Conservation (phyloP, 2,888 invertebrate genomes). For the Torymus texanus region DNA sequence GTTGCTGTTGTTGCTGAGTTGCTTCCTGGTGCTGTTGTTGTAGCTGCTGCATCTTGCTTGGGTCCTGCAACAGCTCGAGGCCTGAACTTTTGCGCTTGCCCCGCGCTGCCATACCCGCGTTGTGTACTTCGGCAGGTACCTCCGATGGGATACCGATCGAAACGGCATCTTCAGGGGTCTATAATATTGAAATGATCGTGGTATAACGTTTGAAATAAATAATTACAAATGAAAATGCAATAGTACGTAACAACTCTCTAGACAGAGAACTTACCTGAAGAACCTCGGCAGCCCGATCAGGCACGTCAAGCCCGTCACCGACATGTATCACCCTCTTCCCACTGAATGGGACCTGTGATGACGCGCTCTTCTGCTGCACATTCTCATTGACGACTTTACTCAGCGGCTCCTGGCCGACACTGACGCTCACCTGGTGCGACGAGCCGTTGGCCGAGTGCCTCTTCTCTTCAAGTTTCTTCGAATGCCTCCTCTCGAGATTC, state of each 20-base stretch:
- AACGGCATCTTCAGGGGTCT: slow-evolving; percentile 69
- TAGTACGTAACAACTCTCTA: no score
- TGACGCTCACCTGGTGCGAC: slow-evolving; percentile 1
- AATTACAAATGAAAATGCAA: no score
- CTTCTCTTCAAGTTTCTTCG: slow-evolving; percentile 67
- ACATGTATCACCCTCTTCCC: slow-evolving; percentile 68
- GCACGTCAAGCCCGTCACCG: slow-evolving; percentile 59
- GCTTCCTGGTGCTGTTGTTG: slow-evolving; percentile 22
- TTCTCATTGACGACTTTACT: slow-evolving; percentile 49
- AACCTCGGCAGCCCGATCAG: slow-evolving; percentile 63
- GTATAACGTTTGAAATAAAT: no score
- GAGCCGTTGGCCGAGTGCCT: slow-evolving; percentile 1
- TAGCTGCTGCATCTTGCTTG: no score
- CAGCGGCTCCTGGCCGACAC: not conserved
- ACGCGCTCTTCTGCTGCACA: slow-evolving; percentile 55
- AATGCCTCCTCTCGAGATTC: slow-evolving; percentile 72
- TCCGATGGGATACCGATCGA: slow-evolving; percentile 80
- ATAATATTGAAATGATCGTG: no score
- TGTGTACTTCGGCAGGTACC: slow-evolving; percentile 83
- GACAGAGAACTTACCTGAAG: slow-evolving; percentile 25
- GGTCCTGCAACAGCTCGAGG: slow-evolving; percentile 60
- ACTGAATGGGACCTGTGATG: not conserved
- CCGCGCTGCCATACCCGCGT: slow-evolving; percentile 83
- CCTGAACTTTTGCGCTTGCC: slow-evolving; percentile 80
- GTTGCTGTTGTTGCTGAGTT: slow-evolving; percentile 30